Evolutionary conservation across 2,113 vertebrate genomes (phyloP).

Genomic region (Tragelaphus buxtoni): DNA sequence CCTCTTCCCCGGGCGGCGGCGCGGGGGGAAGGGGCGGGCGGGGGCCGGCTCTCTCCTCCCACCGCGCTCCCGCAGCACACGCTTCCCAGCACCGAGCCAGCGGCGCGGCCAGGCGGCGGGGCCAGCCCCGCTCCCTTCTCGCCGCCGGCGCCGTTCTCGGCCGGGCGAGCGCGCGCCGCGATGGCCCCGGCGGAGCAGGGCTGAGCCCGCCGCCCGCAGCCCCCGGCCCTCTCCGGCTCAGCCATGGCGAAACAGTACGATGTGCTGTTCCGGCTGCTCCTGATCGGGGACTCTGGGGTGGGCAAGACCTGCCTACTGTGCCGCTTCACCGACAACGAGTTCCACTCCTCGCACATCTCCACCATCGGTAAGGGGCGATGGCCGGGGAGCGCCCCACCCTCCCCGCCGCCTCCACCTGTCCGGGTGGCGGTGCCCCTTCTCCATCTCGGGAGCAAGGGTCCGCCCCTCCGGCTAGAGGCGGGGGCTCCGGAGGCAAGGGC

Average conservation of each 20-base stretch:
- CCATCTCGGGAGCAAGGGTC: neutral
- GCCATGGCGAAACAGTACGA: constrained; percentile 95
- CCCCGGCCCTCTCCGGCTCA: constrained; percentile 44
- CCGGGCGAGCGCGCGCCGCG: constrained; percentile 39
- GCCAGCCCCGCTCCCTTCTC: neutral
- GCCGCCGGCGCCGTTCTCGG: constrained; percentile 2
- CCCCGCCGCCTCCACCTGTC: neutral
- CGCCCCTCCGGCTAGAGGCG: neutral
- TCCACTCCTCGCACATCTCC: constrained; percentile 92
- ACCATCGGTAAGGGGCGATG: constrained; percentile 90
- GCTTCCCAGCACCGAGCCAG: neutral
- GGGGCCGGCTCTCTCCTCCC: constrained; percentile 52
- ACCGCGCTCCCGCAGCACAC: constrained; percentile 33
- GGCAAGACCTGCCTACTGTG: constrained; percentile 94
- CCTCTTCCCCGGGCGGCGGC: constrained; percentile 1
- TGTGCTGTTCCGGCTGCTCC: constrained; percentile 88
- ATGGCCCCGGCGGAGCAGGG: constrained; percentile 64
- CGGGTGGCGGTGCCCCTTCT: neutral
- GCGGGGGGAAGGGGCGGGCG: constrained; percentile 36
- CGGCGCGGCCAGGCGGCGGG: neutral
- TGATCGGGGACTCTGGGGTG: constrained; percentile 93
- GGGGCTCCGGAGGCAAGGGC: neutral
- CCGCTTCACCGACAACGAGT: constrained; percentile 93
- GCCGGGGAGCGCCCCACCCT: neutral
- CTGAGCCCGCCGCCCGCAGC: constrained; percentile 52